Evolutionary conservation across 2,888 invertebrate genomes (phyloP).

Genomic region (Tipula lateralis): DNA sequence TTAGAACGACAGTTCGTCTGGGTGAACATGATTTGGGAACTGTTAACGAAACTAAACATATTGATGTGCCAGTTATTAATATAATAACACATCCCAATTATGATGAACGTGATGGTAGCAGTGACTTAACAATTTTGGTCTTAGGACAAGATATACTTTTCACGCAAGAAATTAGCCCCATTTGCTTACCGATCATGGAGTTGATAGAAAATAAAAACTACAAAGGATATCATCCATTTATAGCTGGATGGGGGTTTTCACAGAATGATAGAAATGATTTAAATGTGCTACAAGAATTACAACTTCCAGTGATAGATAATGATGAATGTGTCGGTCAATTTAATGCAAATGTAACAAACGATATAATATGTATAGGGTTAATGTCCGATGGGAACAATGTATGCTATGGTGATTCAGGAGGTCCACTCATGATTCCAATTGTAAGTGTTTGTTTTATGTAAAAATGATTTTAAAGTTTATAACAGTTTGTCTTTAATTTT

Average conservation of each 20-base stretch:
- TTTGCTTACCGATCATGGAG: constrained; percentile 65
- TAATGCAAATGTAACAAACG: constrained; percentile 43
- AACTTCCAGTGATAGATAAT: constrained; percentile 64
- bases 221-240: constrained; percentile 57
- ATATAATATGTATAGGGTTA: constrained; percentile 47
- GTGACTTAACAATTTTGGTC: constrained; percentile 67
- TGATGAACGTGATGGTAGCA: constrained; percentile 51
- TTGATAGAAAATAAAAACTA: constrained; percentile 55
- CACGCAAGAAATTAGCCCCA: constrained; percentile 55
- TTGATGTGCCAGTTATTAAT: constrained; percentile 57
- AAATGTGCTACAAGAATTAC: constrained; percentile 59
- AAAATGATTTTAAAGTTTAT: not conserved
- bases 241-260: constrained; percentile 62
- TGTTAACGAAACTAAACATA: constrained; percentile 54
- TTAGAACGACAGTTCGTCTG: constrained; percentile 62
- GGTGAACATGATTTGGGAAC: constrained; percentile 71
- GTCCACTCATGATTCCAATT: constrained; percentile 45
- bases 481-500: not conserved
- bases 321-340: constrained; percentile 53
- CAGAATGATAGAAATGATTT: constrained; percentile 55
- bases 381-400: constrained; percentile 45
- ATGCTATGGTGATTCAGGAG: constrained; percentile 48
- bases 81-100: constrained; percentile 42
- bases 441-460: not conserved
- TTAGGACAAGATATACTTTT: not conserved